Evolutionary conservation across 2,797 vertebrate genomes (phyloP), one percentile per base, ranked within the genome.

Genomic region (Sebastes trivittatus): DNA sequence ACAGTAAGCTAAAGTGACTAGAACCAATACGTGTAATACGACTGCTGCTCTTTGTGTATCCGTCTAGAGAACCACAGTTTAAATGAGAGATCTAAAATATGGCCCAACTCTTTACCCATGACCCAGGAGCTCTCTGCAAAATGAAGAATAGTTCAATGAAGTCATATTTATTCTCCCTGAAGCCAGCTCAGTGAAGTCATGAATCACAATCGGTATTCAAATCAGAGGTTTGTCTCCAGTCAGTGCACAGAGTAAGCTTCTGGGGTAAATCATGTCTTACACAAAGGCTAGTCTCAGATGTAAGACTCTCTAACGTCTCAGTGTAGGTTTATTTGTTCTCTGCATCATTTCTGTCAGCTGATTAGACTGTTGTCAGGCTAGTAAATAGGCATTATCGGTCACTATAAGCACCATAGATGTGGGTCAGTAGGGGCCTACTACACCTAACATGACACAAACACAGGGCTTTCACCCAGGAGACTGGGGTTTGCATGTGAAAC

Each of bases 131-230:
- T 59, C 63, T 71, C 29, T 22, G 67, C 42, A 59, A 82, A 81
- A 67, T 66, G 66, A 75, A 75, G 23, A 69, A 81, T 66, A 81
- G 64, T 73, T 83, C 62, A 54, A 10, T 74, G 20, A 76, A 69
- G 5, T 75, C 66, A n/a, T 80, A 68, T 77, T 84, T 82, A 82
- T 82, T 82, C 77, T 70, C 11, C 67, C 65, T 18, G 68, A 80
- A 73, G 25, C 54, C 49, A 60, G 18, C 65, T 36, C 38, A 34
- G 55, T 38, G 0, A 61, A 77, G 61, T 27, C 49, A 77, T 77
- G 66, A 72, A 73, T 87, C 77, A 79, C 72, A 73, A 73, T 65
- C 70, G 56, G 36, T 58, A 75, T 80, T 87, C 4, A 88, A 79
- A 84, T 86, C 29, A 11, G 54, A 75, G 32, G 4, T 72, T 73